Percentiles rank a stretch among this genome's conserved stretches.
These are phyloP conservation scores for Mungos mungo DNA, from an alignment of 2,113 vertebrate species.

Conservation along the genomic window DNA sequence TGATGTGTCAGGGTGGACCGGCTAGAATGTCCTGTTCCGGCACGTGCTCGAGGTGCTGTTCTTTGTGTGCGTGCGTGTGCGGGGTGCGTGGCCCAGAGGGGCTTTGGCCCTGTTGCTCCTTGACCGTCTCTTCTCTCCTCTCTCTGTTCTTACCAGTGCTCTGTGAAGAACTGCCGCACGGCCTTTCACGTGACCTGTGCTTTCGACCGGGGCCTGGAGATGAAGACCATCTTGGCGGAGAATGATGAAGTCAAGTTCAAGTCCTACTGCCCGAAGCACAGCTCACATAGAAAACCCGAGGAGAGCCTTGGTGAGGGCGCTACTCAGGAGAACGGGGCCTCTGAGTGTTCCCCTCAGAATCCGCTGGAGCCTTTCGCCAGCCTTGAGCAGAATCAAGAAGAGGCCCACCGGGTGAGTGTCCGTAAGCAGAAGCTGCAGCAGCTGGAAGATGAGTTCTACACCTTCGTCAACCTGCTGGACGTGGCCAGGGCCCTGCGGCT, in stretches of 20 bases:
- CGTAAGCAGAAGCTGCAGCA: slow-evolving; percentile 96
- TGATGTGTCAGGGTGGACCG: neutral
- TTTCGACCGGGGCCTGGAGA: slow-evolving; percentile 92
- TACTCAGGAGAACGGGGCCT: slow-evolving; percentile 73
- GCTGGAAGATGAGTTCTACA: slow-evolving; percentile 96
- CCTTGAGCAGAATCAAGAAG: slow-evolving; percentile 87
- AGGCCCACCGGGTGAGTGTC: slow-evolving; percentile 89
- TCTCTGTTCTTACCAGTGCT: slow-evolving; percentile 87
- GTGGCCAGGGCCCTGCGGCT: slow-evolving; percentile 89
- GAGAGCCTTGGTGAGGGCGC: slow-evolving; percentile 76
- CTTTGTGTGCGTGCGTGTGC: accelerated
- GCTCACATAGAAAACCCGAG: slow-evolving; percentile 81
- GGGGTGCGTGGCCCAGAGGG: accelerated
- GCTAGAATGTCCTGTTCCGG: accelerated
- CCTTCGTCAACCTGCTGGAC: slow-evolving; percentile 90
- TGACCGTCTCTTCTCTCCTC: neutral
- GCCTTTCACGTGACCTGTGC: slow-evolving; percentile 98
- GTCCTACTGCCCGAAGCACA: slow-evolving; percentile 96
- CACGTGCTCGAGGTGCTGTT: accelerated
- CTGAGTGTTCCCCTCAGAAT: slow-evolving; percentile 68
- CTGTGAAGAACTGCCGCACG: slow-evolving; percentile 95
- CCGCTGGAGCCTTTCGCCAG: slow-evolving; percentile 78
- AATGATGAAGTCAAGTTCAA: slow-evolving; percentile 98
- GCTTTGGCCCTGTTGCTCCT: accelerated
- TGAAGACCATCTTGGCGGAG: slow-evolving; percentile 96